Base-by-base conservation (phyloP, 30 jellyfish, hydroid and myxozoan species). In the Cassiopea xamachana region DNA sequence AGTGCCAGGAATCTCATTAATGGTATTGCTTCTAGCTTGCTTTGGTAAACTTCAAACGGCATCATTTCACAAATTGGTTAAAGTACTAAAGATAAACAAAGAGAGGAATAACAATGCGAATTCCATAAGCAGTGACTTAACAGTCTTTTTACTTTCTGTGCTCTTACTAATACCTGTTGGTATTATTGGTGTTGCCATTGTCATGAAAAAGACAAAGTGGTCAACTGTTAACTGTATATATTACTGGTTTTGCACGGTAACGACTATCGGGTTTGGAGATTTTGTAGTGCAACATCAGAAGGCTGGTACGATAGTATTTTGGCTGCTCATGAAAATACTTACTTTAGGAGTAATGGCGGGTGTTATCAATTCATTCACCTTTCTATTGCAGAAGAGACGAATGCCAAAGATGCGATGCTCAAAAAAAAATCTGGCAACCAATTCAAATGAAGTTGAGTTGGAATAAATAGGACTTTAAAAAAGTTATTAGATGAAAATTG, bases 171-270 rank as follows among this genome's bases (percentile, higher is more conserved):
- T 71, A 14, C 80, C 80, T 2, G 55, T 18, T 71, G 80, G 15
- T 0, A 7, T 27, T 16, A 7, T 71, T 19, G 80, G 55, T 0
- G 39, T 43, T 4, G n/a, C 27, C 15, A 3, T 19, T 16, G 51
- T 71, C 2, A 1, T 6, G 51, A 12, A 2, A 7, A 71, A 55
- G 27, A 71, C 80, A 5, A 19, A 43, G n/a, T 71, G 80, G 80
- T 71, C 80, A 16, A 55, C 39, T 43, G 27, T 71, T 19, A 15
- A 71, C 80, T 16, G 80, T 71, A 2, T 71, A 16, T 71, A 71
- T 71, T 71, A 14, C 55, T 71, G 80, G 80, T 71, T 71, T 43
- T 71, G 80, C 80, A 71, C 80, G 6, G 80, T 71, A 2, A 71
- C 80, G 5, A 71, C 80, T 1, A 71, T 71, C 16, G 80, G 80